Base-by-base conservation (phyloP, 2,888 invertebrate species). In the Artemia sinica region DNA sequence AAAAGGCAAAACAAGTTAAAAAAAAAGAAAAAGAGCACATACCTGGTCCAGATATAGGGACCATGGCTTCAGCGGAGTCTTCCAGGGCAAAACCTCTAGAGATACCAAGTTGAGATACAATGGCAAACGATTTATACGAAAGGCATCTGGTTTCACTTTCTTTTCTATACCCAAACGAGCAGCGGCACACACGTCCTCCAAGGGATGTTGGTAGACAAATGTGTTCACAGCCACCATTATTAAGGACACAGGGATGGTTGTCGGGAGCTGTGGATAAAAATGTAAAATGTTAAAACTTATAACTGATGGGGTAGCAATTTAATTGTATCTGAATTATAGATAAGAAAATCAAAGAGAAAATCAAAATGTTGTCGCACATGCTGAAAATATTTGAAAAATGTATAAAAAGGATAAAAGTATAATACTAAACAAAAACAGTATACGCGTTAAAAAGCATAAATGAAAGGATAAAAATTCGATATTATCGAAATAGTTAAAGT, bases 221-320 rank as follows among this genome's bases (percentile, higher is more conserved):
- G 74, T 98, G 97, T 72, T 88, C 88, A 78, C 98, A 98, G 2
- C 88, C 91, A 0, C 96, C 97, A 75, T 96, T 95, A 73, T 84
- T 86, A 50, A 81, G 82, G 65, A 87, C 80, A 76, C 95, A 94
- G 0, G 92, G 91, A 78, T 95, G 94, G 72, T 87, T 86, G 66
- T 85, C 83, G 75, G 72, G 69, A 66, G 84, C 84, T 72, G 71
- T 8, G 73, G 73, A 67, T 8, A 65, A 52, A 67, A 50, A 18
- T 13, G 10, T 14, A 50, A 58, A 14, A n/a, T 65, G 50, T 66
- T 70, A 66, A 28, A 14, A 65, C 50, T 41, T 41, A 41, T 41
- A 41, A 41, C 69, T 1, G 70, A 67, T 69, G n/a, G 51, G 14
- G 13, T 6, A 28, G 41, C 41, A 41, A 41, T 8, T 68, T 68